Base-by-base conservation (phyloP, 2,888 invertebrate genomes). In the Proisotoma minuta region DNA sequence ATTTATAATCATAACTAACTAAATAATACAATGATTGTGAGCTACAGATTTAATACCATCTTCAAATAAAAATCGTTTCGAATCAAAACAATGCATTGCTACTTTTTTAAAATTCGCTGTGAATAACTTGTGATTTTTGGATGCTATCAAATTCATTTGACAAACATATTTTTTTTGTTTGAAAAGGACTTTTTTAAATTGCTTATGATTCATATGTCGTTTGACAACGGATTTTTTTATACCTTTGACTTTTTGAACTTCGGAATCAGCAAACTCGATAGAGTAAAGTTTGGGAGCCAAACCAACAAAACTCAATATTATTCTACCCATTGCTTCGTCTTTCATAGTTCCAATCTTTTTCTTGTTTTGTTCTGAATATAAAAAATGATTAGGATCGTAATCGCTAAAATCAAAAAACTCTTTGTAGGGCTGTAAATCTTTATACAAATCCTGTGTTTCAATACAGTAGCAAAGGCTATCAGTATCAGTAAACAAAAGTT, bases 281-380 rank as follows among this genome's bases (percentile, higher is more conserved):
- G 49, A 57, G 59, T 68, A 68, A 23, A 57, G 8, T 53, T 68
- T 68, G 23, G 68, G 60, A 15, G 53, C 62, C 5, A 75, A 57
- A 5, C 74, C 73, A 2, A 70, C 61, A 63, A 72, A 74, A 43
- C 70, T 65, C 0, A 59, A 27, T 34, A 71, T 60, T 26, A 66
- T 62, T 23, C 53, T 51, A 2, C 66, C 67, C 18, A 58, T 57
- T 4, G 52, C 59, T 56, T 74, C 74, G 50, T 75, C 74, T 56
- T 75, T 75, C 63, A 73, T 66, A 40, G 71, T 70, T 0, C 74
- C 73, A 0, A 72, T 18, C 2, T 61, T 60, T 51, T 73, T 73
- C 53, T 70, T 69, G 54, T 73, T 72, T 26, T 26, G 15, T 1
- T 5, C 10, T 3, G 60, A 58, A 24, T 62, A 64, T 10, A 60